Percentiles rank a stretch among this genome's conserved stretches.
Conservation (phyloP, 2,888 invertebrate genomes). For the Drosophila ustulata region DNA sequence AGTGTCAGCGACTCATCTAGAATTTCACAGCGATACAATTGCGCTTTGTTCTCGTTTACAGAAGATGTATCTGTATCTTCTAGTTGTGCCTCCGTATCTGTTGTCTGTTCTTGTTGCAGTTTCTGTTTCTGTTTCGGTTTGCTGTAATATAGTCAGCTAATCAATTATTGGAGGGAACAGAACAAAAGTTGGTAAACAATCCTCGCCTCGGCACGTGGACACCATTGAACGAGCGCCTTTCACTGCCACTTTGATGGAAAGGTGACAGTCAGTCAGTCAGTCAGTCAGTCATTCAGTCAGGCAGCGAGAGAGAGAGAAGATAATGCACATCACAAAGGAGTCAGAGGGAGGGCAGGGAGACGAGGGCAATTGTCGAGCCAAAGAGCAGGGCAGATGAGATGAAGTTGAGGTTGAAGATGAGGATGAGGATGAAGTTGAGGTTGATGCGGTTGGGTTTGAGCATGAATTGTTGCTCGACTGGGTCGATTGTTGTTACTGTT, state of each 20-base stretch:
- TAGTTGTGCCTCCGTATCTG: no score
- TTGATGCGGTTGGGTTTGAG: constrained; percentile 7
- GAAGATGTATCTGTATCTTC: constrained; percentile 7
- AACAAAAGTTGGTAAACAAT: constrained; percentile 71
- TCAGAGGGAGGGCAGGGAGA: constrained; percentile 44
- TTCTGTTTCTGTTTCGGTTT: constrained; percentile 8
- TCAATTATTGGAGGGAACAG: constrained; percentile 33
- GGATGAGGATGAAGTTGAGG: constrained; percentile 16
- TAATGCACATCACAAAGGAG: constrained; percentile 29
- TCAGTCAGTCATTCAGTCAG: constrained; percentile 9
- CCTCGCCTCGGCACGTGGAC: constrained; percentile 71
- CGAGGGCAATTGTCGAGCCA: constrained; percentile 40
- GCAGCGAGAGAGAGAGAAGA: constrained; percentile 17
- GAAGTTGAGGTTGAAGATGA: constrained; percentile 8
- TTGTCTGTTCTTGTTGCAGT: not conserved
- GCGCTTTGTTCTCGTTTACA: constrained; percentile 18
- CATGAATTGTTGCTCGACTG: constrained; percentile 69
- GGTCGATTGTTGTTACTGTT: constrained; percentile 33
- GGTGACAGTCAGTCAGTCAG: constrained; percentile 70
- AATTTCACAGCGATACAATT: constrained; percentile 24
- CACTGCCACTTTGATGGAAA: constrained; percentile 77
- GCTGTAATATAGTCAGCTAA: constrained; percentile 53
- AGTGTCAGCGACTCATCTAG: constrained; percentile 4
- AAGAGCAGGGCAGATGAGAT: constrained; percentile 2
- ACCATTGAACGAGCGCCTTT: constrained; percentile 58